Percentiles rank a stretch among this genome's conserved stretches.
phyloP scores from a whole-genome alignment of 2,888 invertebrate genomes.

The Lamellibrachia satsuma region DNA sequence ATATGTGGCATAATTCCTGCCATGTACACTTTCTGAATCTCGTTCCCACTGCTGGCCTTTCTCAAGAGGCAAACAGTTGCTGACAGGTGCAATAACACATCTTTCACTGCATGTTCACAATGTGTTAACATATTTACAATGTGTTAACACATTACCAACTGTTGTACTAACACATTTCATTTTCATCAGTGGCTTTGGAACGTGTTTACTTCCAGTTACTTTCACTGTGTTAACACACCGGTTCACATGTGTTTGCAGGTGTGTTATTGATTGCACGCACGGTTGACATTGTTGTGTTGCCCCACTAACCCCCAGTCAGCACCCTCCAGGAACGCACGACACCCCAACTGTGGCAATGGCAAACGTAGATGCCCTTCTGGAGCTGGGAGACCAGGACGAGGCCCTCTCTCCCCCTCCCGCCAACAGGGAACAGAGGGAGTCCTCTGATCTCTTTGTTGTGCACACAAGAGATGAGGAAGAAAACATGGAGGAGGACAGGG shows the following conservation, averaged over 20 bases:
- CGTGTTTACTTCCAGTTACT: background rate
- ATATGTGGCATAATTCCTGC: background rate
- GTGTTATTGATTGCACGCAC: slow-evolving; percentile 13
- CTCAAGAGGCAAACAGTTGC: background rate
- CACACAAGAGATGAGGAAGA: background rate
- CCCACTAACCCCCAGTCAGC: background rate
- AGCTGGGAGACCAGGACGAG: background rate
- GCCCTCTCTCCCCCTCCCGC: background rate
- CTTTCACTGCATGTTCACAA: background rate
- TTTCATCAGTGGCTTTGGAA: background rate
- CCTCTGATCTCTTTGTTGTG: background rate
- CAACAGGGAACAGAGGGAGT: background rate
- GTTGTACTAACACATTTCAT: background rate
- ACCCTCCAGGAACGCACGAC: background rate
- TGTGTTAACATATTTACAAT: background rate
- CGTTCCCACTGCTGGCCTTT: background rate
- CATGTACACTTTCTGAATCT: background rate
- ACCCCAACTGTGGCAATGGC: background rate
- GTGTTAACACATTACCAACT: background rate
- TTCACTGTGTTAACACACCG: background rate
- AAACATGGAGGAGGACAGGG: background rate
- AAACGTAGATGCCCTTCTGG: background rate
- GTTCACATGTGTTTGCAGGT: slow-evolving; percentile 5
- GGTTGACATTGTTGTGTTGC: slow-evolving; percentile 13
- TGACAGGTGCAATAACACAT: background rate